phyloP scores from a whole-genome alignment of 2,113 vertebrate genomes.

The Cebidichthys violaceus region DNA sequence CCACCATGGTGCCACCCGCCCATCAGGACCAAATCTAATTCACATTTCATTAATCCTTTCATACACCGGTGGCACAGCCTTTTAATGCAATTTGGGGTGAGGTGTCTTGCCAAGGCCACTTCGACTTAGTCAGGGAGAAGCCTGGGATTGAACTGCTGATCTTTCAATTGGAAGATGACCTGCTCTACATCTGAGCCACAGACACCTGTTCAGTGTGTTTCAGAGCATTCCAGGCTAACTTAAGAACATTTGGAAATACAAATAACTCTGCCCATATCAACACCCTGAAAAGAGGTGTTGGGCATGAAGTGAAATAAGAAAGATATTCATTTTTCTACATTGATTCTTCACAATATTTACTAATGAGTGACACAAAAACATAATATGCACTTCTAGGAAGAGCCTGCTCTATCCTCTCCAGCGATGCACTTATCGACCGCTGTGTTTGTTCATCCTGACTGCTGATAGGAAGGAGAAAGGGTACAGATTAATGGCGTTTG shows the following conservation, averaged over 20 bases:
- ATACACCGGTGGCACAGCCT: too few species aligned
- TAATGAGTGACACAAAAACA: not conserved
- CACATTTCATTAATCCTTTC: too few species aligned
- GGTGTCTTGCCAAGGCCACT: too few species aligned
- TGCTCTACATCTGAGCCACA: not conserved
- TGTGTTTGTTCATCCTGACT: constrained; percentile 30
- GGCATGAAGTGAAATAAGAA: not conserved
- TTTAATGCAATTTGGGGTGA: too few species aligned
- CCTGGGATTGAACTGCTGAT: not conserved
- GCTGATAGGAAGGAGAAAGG: constrained; percentile 36
- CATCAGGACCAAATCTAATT: too few species aligned
- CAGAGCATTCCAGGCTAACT: not conserved
- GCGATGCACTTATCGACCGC: not conserved
- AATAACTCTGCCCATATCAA: not conserved
- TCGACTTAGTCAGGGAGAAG: not conserved
- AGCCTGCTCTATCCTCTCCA: not conserved
- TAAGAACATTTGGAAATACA: not conserved
- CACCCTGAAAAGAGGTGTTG: not conserved
- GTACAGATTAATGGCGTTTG: constrained; percentile 51
- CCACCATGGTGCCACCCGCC: too few species aligned
- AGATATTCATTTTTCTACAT: not conserved
- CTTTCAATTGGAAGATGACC: not conserved
- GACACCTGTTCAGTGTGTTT: not conserved
- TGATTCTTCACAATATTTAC: not conserved
- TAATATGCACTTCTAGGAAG: not conserved